phyloP scores from a whole-genome alignment of 2,888 invertebrate genomes.

The Drosophila affinis region DNA sequence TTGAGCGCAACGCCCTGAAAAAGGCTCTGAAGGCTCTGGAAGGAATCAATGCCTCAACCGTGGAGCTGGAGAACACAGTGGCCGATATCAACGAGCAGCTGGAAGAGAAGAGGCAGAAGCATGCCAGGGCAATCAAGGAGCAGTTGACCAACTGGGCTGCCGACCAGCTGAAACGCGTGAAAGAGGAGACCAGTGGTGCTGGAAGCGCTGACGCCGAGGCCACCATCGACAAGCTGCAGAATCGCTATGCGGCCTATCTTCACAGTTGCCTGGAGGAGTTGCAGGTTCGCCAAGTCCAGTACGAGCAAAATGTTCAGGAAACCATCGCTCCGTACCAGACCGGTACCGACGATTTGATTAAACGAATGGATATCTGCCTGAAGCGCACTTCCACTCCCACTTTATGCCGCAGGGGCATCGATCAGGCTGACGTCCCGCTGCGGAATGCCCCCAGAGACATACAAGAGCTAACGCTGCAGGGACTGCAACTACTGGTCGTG shows the following conservation, averaged over 20 bases:
- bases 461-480: conserved; percentile 3
- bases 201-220: conserved; percentile 19
- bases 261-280: conserved; percentile 30
- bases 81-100: conserved; percentile 9
- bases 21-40: conserved; percentile 15
- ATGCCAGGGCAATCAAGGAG: conserved; percentile 4
- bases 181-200: conserved; percentile 22
- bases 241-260: conserved; percentile 15
- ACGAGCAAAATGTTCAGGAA: conserved; percentile 17
- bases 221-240: conserved; percentile 11
- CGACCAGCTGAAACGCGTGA: conserved; percentile 29
- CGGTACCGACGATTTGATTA: conserved; percentile 11
- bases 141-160: conserved; percentile 31
- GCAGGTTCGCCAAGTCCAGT: not conserved
- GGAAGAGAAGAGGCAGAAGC: not conserved
- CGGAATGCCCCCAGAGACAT: conserved; percentile 11
- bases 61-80: conserved; percentile 5
- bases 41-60: not conserved
- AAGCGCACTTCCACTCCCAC: not conserved
- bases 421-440: not conserved
- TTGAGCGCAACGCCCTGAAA: conserved; percentile 20
- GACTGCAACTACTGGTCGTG: conserved; percentile 2
- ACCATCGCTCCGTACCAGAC: conserved; percentile 4
- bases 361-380: conserved; percentile 20
- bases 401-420: conserved; percentile 8